A percentile compares a stretch with the other conserved stretches of the same genome.
These are phyloP conservation scores for Perizoma affinitatum DNA, from an alignment of 2,888 invertebrate species.

Conservation along the genomic window DNA sequence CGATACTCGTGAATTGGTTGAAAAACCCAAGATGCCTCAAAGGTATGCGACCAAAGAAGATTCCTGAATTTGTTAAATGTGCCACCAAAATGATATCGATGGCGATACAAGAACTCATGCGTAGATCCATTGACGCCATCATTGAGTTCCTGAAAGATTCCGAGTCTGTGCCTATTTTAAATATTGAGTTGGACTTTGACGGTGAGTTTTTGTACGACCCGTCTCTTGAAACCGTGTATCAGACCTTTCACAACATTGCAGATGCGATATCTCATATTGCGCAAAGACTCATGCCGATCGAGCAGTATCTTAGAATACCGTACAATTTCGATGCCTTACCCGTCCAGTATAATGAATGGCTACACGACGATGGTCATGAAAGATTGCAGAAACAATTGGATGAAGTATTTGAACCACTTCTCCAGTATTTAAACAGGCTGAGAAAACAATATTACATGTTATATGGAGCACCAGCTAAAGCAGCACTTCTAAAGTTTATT, in stretches of 20 bases:
- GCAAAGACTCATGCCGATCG: slow-evolving; percentile 85
- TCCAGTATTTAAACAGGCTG: slow-evolving; percentile 80
- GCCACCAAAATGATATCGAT: slow-evolving; percentile 77
- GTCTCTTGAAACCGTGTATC: slow-evolving; percentile 81
- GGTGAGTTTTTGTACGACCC: slow-evolving; percentile 85
- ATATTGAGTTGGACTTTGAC: slow-evolving; percentile 82
- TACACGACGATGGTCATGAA: slow-evolving; percentile 77
- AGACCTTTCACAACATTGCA: slow-evolving; percentile 84
- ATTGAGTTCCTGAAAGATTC: slow-evolving; percentile 81
- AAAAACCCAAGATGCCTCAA: slow-evolving; percentile 76
- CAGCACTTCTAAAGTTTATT: slow-evolving; percentile 75
- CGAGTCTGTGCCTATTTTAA: slow-evolving; percentile 85
- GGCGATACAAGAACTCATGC: slow-evolving; percentile 87
- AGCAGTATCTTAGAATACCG: slow-evolving; percentile 72
- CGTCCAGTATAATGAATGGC: slow-evolving; percentile 84
- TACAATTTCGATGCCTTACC: slow-evolving; percentile 79
- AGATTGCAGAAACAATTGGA: slow-evolving; percentile 80
- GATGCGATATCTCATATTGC: slow-evolving; percentile 82
- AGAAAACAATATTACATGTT: slow-evolving; percentile 83
- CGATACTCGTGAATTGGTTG: slow-evolving; percentile 72
- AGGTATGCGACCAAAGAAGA: slow-evolving; percentile 66
- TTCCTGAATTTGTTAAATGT: slow-evolving; percentile 70
- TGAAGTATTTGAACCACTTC: slow-evolving; percentile 82
- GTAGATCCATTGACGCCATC: slow-evolving; percentile 86
- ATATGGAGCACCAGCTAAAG: slow-evolving; percentile 77